These are phyloP conservation scores for Pituophis catenifer DNA, from an alignment of 2,113 vertebrate species.

Conservation along the genomic window DNA sequence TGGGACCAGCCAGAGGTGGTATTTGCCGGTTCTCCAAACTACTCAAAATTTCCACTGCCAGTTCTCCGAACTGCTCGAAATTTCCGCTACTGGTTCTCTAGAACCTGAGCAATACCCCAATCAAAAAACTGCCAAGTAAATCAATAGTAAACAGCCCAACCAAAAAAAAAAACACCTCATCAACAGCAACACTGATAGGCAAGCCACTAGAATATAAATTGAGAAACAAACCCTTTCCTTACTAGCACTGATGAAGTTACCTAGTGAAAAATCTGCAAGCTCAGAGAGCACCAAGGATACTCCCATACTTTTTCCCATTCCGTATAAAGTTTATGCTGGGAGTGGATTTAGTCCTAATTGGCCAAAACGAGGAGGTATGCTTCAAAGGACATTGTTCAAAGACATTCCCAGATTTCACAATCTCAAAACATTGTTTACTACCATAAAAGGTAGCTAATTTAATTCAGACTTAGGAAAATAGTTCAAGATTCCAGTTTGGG, in stretches of 20 bases:
- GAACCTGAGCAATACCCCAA: too few relatives aligned
- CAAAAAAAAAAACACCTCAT: background rate
- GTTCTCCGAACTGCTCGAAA: too few relatives aligned
- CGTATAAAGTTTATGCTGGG: background rate
- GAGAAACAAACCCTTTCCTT: background rate
- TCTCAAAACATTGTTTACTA: conserved; percentile 47
- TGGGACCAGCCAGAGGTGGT: too few relatives aligned
- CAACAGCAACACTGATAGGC: background rate
- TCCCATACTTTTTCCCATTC: background rate
- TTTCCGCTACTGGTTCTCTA: too few relatives aligned
- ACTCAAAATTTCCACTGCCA: too few relatives aligned
- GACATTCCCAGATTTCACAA: conserved; percentile 43
- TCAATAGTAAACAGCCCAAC: background rate
- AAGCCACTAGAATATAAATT: background rate
- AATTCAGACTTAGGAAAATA: conserved; percentile 46
- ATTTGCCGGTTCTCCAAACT: too few relatives aligned
- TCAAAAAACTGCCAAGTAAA: background rate
- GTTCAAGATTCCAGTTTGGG: conserved; percentile 45
- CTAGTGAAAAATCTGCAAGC: background rate
- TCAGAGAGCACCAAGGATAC: background rate
- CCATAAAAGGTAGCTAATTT: conserved; percentile 25
- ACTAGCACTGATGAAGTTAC: background rate
- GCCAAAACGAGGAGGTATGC: conserved; percentile 8
- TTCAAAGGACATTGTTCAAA: conserved; percentile 34
- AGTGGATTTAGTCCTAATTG: conserved; percentile 14